Base-by-base conservation (phyloP, 2,113 vertebrate species). In the Phylloscopus trochiloides region DNA sequence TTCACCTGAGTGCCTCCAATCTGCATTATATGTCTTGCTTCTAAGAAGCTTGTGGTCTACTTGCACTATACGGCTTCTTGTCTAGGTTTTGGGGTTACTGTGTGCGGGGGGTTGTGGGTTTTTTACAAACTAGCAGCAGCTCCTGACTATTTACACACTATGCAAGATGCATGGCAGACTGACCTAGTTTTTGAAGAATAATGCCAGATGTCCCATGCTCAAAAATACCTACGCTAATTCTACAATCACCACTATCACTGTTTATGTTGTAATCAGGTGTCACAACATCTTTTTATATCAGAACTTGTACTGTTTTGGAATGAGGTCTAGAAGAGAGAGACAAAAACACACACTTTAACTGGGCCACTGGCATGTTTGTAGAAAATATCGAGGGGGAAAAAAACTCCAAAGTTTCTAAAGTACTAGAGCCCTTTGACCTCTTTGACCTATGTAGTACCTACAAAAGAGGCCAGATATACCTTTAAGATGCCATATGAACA, bases 181-280 rank as follows among this genome's bases (percentile, higher is more conserved):
- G 54, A 95, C 72, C 72, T 66, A 63, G 47, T 62, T 96, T 81
- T 79, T 86, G 43, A 85, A 86, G 63, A 91, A 87, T 86, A 81
- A 52, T 57, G 51, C 40, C 75, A 94, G 78, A 73, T 94, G 58
- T 86, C 86, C 54, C 4, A 1, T 63, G 20, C 79, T 79, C 42
- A 86, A 86, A 94, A 96, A 92, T 57, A 93, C 85, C 71, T 57
- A 52, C 26, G 16, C 31, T 78, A 74, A 86, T 71, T 75, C 36
- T 73, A 84, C 65, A 59, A 54, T 50, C 29, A 90, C 34, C 29
- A 58, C 65, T 61, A 61, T 71, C 32, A 61, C 43, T 81, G 34
- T 70, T 92, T 83, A 40, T 75, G 15, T 58, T 82, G 72, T 86
- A 92, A 93, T 94, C 89, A 92, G 66, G 24, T 79, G 57, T n/a